Percentiles rank a stretch among this genome's conserved stretches.
Conservation (phyloP, 2,797 vertebrate genomes). For the Microctenopoma steveboyesi region DNA sequence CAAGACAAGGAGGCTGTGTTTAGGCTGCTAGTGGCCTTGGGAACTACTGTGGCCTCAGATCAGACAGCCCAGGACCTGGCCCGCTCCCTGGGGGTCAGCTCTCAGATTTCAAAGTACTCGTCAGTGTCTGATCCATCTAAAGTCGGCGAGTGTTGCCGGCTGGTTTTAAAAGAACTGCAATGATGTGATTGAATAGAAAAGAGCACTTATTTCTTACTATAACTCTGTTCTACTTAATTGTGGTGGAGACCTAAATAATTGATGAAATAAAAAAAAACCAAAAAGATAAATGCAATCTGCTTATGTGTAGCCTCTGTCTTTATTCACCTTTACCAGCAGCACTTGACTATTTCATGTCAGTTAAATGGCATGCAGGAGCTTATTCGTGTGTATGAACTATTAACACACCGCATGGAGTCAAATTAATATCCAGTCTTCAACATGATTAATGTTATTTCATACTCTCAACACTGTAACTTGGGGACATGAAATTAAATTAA, state of each 20-base stretch:
- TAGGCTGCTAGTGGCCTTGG: conserved; percentile 95
- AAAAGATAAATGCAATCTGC: conserved; percentile 53
- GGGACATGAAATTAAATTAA: background rate
- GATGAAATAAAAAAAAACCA: conserved; percentile 81
- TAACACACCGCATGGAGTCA: background rate
- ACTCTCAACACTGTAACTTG: background rate
- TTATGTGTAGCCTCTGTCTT: conserved; percentile 36
- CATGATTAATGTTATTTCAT: background rate
- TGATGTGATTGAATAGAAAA: conserved; percentile 59
- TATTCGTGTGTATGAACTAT: background rate
- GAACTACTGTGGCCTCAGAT: conserved; percentile 92
- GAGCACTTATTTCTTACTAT: conserved; percentile 59
- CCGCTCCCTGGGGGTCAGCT: conserved; percentile 92
- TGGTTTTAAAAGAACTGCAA: conserved; percentile 93
- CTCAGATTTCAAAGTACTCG: conserved; percentile 94
- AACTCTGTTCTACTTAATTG: conserved; percentile 68
- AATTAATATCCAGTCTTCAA: background rate
- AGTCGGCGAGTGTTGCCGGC: conserved; percentile 94
- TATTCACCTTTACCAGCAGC: conserved; percentile 25
- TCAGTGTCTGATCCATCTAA: conserved; percentile 92
- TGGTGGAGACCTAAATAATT: conserved; percentile 72
- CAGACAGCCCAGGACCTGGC: conserved; percentile 92
- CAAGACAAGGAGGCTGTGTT: conserved; percentile 98
- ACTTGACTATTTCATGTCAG: background rate
- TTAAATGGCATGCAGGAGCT: conserved; percentile 6